Conservation (phyloP, 1,140 invertebrate species). For the Diorhabda carinulata region DNA sequence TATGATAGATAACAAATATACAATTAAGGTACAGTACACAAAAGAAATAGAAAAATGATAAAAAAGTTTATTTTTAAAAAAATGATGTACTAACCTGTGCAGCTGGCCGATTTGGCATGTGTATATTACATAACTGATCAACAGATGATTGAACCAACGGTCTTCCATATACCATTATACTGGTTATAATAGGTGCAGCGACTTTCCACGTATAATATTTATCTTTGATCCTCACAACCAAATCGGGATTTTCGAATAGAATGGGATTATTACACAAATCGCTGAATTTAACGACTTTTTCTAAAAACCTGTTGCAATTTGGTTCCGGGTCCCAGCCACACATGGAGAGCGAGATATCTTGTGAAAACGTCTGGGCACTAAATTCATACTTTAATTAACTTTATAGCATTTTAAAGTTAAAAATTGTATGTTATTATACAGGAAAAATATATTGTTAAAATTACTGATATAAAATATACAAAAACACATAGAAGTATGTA, state of each 20-base stretch:
- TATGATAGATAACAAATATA: too few relatives aligned
- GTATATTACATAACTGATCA: slow-evolving; percentile 48
- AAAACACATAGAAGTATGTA: too few relatives aligned
- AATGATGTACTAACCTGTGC: slow-evolving; percentile 11
- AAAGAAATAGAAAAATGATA: too few relatives aligned
- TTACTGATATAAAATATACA: too few relatives aligned
- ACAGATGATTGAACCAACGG: slow-evolving; percentile 61
- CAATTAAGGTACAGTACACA: too few relatives aligned
- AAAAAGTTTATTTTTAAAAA: too few relatives aligned
- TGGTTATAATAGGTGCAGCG: slow-evolving; percentile 83
- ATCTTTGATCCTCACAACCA: slow-evolving; percentile 82
- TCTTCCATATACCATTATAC: slow-evolving; percentile 76
- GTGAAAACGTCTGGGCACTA: slow-evolving; percentile 47
- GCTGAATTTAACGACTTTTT: slow-evolving; percentile 74
- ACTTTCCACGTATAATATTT: slow-evolving; percentile 87
- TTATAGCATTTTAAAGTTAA: background rate
- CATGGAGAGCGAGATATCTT: slow-evolving; percentile 70
- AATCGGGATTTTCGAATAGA: slow-evolving; percentile 75
- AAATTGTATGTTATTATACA: background rate
- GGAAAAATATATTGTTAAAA: too few relatives aligned
- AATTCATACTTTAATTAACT: slow-evolving; percentile 9
- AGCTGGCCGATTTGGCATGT: slow-evolving; percentile 47
- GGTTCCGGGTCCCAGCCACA: slow-evolving; percentile 74
- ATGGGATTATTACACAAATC: slow-evolving; percentile 78
- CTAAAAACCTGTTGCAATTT: slow-evolving; percentile 66